Percentiles rank a stretch among this genome's conserved stretches.
phyloP scores from a whole-genome alignment of 2,797 vertebrate genomes.

The Columba guinea region DNA sequence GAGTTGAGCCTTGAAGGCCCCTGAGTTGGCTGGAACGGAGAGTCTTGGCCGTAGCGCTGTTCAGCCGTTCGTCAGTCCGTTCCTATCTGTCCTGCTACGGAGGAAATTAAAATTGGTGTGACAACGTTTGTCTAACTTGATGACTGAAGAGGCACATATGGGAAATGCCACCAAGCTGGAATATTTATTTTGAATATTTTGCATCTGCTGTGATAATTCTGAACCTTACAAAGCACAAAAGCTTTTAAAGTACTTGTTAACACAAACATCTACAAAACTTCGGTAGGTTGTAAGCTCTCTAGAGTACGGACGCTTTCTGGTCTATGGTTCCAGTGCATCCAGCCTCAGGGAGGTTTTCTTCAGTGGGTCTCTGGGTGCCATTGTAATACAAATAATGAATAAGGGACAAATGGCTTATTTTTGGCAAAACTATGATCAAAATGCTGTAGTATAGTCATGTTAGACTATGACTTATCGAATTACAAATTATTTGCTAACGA shows the following conservation, averaged over 20 bases:
- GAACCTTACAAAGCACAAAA: background rate
- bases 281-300: conserved; percentile 15
- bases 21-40: background rate
- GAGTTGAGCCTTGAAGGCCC: background rate
- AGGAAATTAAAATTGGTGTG: background rate
- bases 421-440: background rate
- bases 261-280: background rate
- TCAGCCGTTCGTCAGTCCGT: background rate
- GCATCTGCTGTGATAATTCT: background rate
- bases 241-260: background rate
- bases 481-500: background rate
- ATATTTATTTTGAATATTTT: background rate
- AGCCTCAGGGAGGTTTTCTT: background rate
- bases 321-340: background rate
- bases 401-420: background rate
- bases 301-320: background rate
- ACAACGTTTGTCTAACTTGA: background rate
- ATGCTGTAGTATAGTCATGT: background rate
- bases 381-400: background rate
- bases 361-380: background rate
- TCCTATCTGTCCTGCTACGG: background rate
- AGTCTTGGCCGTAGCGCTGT: background rate
- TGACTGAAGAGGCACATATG: background rate
- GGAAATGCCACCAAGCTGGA: background rate
- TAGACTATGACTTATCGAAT: background rate